Conservation (phyloP, 1,140 invertebrate genomes). For the Bradysia coprophila region DNA sequence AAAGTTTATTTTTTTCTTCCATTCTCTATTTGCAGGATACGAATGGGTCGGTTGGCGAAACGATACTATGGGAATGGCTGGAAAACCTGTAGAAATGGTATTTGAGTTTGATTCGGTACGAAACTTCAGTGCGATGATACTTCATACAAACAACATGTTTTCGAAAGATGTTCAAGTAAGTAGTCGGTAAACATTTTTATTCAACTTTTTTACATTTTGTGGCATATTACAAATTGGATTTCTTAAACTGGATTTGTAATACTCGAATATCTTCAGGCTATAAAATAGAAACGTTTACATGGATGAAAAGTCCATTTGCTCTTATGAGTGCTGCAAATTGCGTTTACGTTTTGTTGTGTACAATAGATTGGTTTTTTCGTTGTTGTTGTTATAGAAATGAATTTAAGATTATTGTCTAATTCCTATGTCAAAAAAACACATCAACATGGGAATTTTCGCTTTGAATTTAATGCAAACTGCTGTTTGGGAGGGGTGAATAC, state of each 20-base stretch:
- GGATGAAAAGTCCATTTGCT: neutral
- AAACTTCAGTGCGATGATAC: conserved; percentile 55
- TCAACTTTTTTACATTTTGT: neutral
- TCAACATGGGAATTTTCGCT: no score
- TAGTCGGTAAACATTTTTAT: conserved; percentile 3
- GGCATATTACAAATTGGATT: neutral
- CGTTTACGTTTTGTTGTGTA: no score
- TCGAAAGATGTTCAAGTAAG: conserved; percentile 46
- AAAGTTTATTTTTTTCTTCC: neutral
- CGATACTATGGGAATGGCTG: conserved; percentile 32
- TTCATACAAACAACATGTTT: conserved; percentile 58
- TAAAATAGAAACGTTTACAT: neutral
- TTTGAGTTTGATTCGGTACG: conserved; percentile 62
- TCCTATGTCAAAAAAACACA: no score
- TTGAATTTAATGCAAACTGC: no score
- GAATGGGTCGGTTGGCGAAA: conserved; percentile 84
- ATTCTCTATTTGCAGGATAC: conserved; percentile 31
- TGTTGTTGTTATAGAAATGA: no score
- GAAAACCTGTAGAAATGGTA: conserved; percentile 40
- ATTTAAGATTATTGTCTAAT: no score
- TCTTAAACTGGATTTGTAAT: neutral
- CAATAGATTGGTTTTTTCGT: no score
- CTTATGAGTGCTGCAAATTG: no score
- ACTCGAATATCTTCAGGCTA: neutral
- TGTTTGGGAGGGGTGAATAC: no score